A percentile compares a stretch with the other conserved stretches of the same genome.
These are phyloP conservation scores for Rhabdomys pumilio DNA, from an alignment of 2,797 vertebrate genomes.

Conservation along the genomic window DNA sequence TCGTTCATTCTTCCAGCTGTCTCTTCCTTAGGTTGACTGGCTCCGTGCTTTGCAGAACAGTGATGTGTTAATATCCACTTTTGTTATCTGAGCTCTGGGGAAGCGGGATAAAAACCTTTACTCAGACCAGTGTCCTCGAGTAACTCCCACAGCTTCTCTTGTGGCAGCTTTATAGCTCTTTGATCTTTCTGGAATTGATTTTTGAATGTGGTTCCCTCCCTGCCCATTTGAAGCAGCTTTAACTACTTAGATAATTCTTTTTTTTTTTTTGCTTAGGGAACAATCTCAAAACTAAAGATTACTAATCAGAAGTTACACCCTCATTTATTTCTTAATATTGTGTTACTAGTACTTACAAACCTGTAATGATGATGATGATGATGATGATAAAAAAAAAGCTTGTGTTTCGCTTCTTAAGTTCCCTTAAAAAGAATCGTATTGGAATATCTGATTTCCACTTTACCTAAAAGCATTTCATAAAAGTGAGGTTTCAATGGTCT, in stretches of 20 bases:
- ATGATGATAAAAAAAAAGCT: not conserved
- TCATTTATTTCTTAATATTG: constrained; percentile 9
- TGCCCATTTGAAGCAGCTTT: not conserved
- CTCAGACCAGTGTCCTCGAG: not conserved
- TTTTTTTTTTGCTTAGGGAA: constrained; percentile 29
- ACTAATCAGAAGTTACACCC: not conserved
- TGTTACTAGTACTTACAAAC: not conserved
- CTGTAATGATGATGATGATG: not conserved
- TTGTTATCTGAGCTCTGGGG: not conserved
- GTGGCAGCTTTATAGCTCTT: not conserved
- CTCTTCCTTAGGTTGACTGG: not conserved
- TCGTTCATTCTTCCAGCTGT: not conserved
- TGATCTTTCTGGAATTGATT: not conserved
- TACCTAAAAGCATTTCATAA: constrained; percentile 53
- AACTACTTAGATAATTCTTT: not conserved
- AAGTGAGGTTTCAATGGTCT: constrained; percentile 35
- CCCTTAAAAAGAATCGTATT: not conserved
- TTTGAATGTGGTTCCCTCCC: not conserved
- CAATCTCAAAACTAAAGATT: constrained; percentile 35
- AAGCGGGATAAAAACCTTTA: not conserved
- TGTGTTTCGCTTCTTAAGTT: not conserved
- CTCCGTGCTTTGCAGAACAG: not conserved
- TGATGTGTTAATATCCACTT: not conserved
- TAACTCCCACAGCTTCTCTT: not conserved
- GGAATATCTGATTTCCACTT: constrained; percentile 36